Conservation (phyloP, 2,797 vertebrate genomes). For the Mus minutoides region DNA sequence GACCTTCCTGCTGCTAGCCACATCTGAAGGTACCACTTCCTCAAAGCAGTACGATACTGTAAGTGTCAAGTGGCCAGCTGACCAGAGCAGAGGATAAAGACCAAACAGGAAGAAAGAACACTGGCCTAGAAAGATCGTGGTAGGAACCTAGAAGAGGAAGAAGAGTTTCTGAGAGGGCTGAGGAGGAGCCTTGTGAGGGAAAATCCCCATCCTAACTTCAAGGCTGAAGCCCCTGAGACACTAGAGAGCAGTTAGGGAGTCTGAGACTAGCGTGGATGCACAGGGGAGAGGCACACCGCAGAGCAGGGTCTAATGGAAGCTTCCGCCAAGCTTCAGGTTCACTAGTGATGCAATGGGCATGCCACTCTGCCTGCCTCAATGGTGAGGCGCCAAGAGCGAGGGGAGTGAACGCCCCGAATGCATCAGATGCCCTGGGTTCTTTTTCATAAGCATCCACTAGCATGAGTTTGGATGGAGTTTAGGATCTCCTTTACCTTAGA, state of each 20-base stretch:
- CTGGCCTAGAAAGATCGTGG: background rate
- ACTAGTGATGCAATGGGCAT: background rate
- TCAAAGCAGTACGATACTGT: background rate
- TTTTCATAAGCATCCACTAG: background rate
- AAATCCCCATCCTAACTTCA: background rate
- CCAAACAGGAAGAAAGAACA: background rate
- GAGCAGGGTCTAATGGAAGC: background rate
- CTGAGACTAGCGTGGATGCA: background rate
- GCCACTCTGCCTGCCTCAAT: background rate
- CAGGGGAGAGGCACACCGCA: background rate
- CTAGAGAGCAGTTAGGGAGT: background rate
- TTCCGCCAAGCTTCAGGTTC: background rate
- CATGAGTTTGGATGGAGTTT: accelerated
- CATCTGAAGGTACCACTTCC: background rate
- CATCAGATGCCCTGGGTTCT: background rate
- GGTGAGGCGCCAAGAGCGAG: background rate
- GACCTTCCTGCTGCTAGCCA: background rate
- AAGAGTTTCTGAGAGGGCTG: background rate
- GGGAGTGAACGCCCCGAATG: background rate
- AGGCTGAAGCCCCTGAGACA: background rate
- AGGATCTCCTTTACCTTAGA: background rate
- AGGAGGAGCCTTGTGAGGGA: background rate
- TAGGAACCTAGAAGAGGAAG: background rate
- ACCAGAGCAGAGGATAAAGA: background rate
- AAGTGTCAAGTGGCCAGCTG: accelerated